Conservation (phyloP, 2,113 vertebrate species). For the Machaerirhynchus nigripectus region DNA sequence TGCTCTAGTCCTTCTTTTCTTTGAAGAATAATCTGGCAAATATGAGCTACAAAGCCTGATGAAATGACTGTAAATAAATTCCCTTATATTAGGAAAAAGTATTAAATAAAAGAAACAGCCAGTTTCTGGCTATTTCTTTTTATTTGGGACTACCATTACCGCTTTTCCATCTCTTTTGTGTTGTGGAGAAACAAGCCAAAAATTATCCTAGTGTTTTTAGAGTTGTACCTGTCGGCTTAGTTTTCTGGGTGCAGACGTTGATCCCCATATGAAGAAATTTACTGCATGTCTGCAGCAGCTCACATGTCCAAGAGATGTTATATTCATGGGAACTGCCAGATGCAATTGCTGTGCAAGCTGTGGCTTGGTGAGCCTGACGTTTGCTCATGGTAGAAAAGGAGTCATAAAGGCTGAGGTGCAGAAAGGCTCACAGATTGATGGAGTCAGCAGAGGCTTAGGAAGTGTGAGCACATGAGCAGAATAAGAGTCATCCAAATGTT, state of each 20-base stretch:
- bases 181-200: neutral
- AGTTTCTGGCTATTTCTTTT: neutral
- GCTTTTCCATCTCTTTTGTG: neutral
- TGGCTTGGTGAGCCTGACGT: fast-evolving
- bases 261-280: neutral
- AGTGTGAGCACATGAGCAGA: neutral
- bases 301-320: neutral
- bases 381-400: neutral
- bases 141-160: neutral
- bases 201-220: neutral
- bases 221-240: neutral
- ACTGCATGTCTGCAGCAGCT: neutral
- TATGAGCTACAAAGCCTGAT: neutral
- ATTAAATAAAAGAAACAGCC: neutral
- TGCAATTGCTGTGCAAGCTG: neutral
- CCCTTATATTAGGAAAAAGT: neutral
- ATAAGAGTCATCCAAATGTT: neutral
- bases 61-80: neutral
- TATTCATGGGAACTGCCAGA: neutral
- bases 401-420: neutral
- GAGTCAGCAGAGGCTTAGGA: neutral
- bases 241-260: fast-evolving
- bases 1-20: neutral
- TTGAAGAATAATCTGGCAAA: neutral
- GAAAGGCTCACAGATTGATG: neutral